Conservation (phyloP, 53 echinoderm and acorn worm species). For the Holothuria scabra region DNA sequence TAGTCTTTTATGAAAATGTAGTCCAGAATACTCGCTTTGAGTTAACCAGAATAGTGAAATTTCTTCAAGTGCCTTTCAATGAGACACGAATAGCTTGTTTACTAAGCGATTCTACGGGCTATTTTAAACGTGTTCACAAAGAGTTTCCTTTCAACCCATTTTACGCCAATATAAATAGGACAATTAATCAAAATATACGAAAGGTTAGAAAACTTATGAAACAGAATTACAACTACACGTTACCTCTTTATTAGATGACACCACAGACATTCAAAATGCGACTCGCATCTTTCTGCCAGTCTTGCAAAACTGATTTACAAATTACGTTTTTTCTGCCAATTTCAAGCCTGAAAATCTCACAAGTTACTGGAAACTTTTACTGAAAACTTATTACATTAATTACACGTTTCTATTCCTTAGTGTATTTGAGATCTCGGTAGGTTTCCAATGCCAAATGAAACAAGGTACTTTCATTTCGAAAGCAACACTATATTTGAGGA, state of each 20-base stretch:
- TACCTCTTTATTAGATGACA: not conserved
- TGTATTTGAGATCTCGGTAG: too few relatives aligned
- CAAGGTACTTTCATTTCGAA: too few relatives aligned
- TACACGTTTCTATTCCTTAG: too few relatives aligned
- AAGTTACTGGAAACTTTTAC: too few relatives aligned
- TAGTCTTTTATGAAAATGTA: slow-evolving; percentile 15
- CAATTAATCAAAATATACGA: not conserved
- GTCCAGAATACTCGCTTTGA: not conserved
- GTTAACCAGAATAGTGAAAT: not conserved
- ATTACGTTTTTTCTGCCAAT: too few relatives aligned
- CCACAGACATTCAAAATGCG: too few relatives aligned
- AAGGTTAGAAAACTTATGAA: not conserved
- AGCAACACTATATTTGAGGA: too few relatives aligned
- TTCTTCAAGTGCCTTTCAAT: not conserved
- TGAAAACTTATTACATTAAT: too few relatives aligned
- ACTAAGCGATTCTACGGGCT: not conserved
- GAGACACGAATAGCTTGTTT: slow-evolving; percentile 10
- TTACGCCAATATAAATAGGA: not conserved
- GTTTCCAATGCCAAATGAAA: too few relatives aligned
- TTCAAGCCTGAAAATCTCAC: too few relatives aligned
- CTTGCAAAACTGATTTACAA: too few relatives aligned
- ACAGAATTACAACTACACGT: not conserved
- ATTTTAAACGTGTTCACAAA: slow-evolving; percentile 25
- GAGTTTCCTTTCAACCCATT: not conserved
- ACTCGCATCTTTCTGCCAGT: too few relatives aligned